A percentile compares a stretch with the other conserved stretches of the same genome.
Conservation (phyloP, 2,113 vertebrate species). For the Limnothrissa miodon region DNA sequence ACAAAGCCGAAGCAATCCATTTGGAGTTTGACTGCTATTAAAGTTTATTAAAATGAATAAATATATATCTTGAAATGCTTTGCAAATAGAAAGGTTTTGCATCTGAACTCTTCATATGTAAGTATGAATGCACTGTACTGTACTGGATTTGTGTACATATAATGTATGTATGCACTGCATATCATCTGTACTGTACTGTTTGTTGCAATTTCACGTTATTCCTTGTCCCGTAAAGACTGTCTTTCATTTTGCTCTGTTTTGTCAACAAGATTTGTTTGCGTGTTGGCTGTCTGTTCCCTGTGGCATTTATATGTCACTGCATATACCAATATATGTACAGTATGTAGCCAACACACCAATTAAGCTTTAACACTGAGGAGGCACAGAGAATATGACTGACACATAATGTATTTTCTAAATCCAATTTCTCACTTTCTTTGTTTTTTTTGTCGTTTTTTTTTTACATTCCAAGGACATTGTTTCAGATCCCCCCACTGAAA, state of each 20-base stretch:
- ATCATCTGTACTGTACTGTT: background rate
- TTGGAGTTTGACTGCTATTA: no score
- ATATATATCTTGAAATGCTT: no score
- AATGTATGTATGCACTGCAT: background rate
- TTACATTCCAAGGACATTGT: constrained; percentile 6
- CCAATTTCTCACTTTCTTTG: background rate
- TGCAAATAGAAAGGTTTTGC: no score
- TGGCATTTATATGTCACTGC: constrained; percentile 68
- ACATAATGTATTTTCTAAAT: constrained; percentile 32
- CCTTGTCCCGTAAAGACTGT: constrained; percentile 53
- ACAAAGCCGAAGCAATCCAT: no score
- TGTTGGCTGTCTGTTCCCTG: constrained; percentile 59
- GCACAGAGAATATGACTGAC: constrained; percentile 29
- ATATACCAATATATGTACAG: constrained; percentile 58
- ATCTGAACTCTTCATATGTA: no score
- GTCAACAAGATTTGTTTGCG: constrained; percentile 58
- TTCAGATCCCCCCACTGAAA: background rate
- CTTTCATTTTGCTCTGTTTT: constrained; percentile 68
- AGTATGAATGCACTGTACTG: background rate
- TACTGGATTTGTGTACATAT: background rate
- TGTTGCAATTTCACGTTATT: background rate
- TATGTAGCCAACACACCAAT: constrained; percentile 52
- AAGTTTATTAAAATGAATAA: no score
- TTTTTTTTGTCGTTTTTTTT: background rate
- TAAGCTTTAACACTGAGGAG: constrained; percentile 8